Evolutionary conservation across 1,140 invertebrate species (phyloP).

Genomic region (Macrocentrus cingulum): DNA sequence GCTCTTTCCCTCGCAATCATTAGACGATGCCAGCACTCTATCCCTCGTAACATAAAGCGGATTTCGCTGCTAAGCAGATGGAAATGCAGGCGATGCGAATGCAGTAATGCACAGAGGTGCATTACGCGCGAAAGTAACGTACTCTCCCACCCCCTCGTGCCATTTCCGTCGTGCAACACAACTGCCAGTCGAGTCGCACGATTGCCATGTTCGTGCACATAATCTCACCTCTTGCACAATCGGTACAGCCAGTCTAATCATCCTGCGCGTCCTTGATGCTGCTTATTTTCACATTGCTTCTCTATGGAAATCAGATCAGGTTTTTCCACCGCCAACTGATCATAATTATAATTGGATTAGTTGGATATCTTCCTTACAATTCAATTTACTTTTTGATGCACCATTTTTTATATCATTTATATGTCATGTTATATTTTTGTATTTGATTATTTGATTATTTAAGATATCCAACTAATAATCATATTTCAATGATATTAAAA

Average conservation of each 20-base stretch:
- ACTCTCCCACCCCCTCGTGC: background rate
- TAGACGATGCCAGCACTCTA: constrained; percentile 41
- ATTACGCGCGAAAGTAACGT: constrained; percentile 26
- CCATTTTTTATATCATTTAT: too few relatives aligned
- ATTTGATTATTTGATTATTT: too few relatives aligned
- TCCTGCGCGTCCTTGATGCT: background rate
- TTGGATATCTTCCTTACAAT: too few relatives aligned
- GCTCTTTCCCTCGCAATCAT: constrained; percentile 40
- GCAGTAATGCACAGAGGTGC: constrained; percentile 41
- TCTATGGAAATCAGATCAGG: too few relatives aligned
- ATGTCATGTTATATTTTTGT: too few relatives aligned
- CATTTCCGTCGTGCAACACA: background rate
- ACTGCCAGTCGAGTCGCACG: background rate
- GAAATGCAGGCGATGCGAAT: constrained; percentile 49
- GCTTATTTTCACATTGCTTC: background rate
- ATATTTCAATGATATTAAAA: too few relatives aligned
- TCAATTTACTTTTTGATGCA: too few relatives aligned
- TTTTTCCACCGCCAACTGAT: too few relatives aligned
- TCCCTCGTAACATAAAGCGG: constrained; percentile 52
- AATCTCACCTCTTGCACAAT: background rate
- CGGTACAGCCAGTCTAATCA: background rate
- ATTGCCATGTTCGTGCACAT: background rate
- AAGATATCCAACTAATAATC: too few relatives aligned
- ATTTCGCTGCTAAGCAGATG: constrained; percentile 54
- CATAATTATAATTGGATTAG: too few relatives aligned